Evolutionary conservation across 2,888 invertebrate genomes (phyloP).

Genomic region (Clunio marinus): DNA sequence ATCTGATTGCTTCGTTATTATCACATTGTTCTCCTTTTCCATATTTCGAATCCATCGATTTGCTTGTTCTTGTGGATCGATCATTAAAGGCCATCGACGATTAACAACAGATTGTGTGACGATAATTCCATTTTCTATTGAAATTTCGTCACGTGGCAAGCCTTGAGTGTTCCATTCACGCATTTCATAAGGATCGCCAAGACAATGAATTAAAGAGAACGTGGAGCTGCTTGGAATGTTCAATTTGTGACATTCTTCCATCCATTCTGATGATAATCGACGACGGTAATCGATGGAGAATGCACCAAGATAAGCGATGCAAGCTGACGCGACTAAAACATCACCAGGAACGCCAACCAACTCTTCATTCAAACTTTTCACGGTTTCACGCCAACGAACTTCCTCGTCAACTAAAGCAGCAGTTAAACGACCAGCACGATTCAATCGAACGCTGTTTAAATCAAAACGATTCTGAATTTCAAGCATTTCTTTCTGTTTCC

Average conservation of each 20-base stretch:
- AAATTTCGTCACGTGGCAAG: constrained; percentile 79
- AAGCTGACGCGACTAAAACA: constrained; percentile 78
- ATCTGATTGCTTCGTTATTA: constrained; percentile 76
- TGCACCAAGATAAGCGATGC: constrained; percentile 87
- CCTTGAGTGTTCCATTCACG: constrained; percentile 87
- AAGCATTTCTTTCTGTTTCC: constrained; percentile 70
- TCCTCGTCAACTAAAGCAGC: constrained; percentile 84
- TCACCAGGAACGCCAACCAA: constrained; percentile 77
- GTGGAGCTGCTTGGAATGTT: constrained; percentile 67
- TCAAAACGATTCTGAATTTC: constrained; percentile 69
- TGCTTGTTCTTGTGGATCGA: constrained; percentile 93
- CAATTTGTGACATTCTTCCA: constrained; percentile 59
- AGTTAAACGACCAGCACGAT: constrained; percentile 77
- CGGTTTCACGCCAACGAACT: constrained; percentile 74
- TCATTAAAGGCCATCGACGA: constrained; percentile 86
- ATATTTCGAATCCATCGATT: constrained; percentile 89
- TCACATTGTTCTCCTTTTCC: constrained; percentile 70
- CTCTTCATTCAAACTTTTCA: constrained; percentile 60
- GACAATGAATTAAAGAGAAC: constrained; percentile 63
- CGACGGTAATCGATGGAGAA: constrained; percentile 72
- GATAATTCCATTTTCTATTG: constrained; percentile 88
- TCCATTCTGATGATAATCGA: constrained; percentile 66
- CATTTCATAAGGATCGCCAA: constrained; percentile 82
- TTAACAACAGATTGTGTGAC: constrained; percentile 76
- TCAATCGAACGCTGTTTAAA: constrained; percentile 71